Conservation (phyloP, 2,113 vertebrate genomes). For the Indicator indicator region DNA sequence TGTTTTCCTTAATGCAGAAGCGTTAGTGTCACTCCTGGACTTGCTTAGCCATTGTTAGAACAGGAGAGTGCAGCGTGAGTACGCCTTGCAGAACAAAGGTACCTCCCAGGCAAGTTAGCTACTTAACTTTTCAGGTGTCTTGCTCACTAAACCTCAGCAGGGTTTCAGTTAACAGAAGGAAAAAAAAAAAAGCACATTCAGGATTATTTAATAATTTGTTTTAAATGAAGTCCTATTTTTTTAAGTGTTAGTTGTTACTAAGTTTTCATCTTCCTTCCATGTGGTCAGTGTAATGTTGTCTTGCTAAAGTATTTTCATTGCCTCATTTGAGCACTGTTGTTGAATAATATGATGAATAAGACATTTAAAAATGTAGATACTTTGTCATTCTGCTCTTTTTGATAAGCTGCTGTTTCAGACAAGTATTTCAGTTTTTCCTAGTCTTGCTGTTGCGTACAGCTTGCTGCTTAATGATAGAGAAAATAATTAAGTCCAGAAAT, state of each 20-base stretch:
- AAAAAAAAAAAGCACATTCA: neutral
- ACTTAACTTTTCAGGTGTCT: neutral
- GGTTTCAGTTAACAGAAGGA: neutral
- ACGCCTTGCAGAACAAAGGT: neutral
- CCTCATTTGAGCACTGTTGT: neutral
- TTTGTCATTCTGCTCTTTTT: neutral
- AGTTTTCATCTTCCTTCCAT: neutral
- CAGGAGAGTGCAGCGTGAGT: neutral
- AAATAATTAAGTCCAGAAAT: neutral
- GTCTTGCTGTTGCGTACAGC: neutral
- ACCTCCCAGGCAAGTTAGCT: neutral
- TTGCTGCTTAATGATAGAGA: neutral
- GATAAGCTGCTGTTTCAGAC: neutral
- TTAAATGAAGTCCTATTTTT: neutral
- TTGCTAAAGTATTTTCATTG: slow-evolving; percentile 20
- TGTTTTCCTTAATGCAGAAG: slow-evolving; percentile 39
- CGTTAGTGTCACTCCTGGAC: slow-evolving; percentile 27
- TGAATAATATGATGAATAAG: slow-evolving; percentile 25
- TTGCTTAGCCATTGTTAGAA: slow-evolving; percentile 36
- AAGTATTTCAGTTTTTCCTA: neutral
- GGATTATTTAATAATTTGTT: slow-evolving; percentile 22
- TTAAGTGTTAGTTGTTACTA: neutral
- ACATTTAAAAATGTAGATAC: neutral
- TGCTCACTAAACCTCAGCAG: slow-evolving; percentile 38
- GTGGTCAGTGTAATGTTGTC: neutral